Evolutionary conservation across 2,888 invertebrate species (phyloP).

Genomic region (Thecocarcelia acutangulata): DNA sequence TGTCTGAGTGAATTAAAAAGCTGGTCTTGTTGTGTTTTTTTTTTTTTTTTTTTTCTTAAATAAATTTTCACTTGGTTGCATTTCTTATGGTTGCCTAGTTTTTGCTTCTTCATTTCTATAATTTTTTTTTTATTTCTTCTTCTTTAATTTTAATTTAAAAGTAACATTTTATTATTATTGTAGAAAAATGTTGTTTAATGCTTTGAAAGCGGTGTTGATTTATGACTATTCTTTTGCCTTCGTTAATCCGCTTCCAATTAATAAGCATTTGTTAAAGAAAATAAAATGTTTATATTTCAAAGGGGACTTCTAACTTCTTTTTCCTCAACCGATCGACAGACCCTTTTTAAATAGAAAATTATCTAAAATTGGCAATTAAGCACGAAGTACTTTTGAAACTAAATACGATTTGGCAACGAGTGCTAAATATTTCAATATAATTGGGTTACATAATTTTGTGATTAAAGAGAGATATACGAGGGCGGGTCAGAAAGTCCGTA

Average conservation of each 20-base stretch:
- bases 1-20: constrained; percentile 28
- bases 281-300: neutral
- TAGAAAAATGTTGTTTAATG: constrained; percentile 41
- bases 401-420: constrained; percentile 1
- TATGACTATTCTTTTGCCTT: constrained; percentile 47
- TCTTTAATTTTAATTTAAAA: constrained; percentile 35
- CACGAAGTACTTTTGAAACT: constrained; percentile 27
- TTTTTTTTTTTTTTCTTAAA: constrained; percentile 21
- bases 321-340: constrained; percentile 3
- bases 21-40: constrained; percentile 2
- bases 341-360: neutral
- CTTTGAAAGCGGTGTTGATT: constrained; percentile 55
- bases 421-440: constrained; percentile 16
- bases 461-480: neutral
- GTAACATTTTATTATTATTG: constrained; percentile 51
- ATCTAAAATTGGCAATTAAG: constrained; percentile 9
- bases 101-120: constrained; percentile 45
- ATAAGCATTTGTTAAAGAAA: constrained; percentile 47
- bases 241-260: constrained; percentile 62
- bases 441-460: constrained; percentile 2
- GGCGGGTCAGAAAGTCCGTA: too few species aligned
- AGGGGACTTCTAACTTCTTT: constrained; percentile 1
- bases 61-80: constrained; percentile 65
- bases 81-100: constrained; percentile 63
- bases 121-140: constrained; percentile 8